Conservation (phyloP, 2,113 vertebrate species). For the Chloroceryle aenea region DNA sequence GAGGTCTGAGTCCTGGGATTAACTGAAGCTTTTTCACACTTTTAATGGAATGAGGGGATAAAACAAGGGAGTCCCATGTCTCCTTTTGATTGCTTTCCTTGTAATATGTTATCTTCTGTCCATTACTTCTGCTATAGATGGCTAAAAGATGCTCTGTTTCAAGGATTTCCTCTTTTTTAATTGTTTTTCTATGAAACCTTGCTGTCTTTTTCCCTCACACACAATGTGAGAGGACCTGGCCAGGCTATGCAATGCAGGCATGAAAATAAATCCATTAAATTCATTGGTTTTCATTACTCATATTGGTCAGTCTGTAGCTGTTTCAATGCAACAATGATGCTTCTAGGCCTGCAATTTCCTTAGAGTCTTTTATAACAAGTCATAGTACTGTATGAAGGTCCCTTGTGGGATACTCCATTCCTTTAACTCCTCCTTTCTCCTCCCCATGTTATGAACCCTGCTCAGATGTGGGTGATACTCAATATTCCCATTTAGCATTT, state of each 20-base stretch:
- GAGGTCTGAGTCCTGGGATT: neutral
- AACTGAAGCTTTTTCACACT: neutral
- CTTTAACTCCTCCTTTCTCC: neutral
- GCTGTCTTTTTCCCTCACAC: neutral
- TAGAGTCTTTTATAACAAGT: neutral
- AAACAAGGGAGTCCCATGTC: neutral
- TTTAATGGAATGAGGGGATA: neutral
- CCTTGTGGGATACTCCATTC: neutral
- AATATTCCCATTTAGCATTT: neutral
- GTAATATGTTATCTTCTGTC: neutral
- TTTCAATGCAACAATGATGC: neutral
- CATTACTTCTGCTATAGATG: neutral
- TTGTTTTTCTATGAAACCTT: neutral
- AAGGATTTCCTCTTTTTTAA: neutral
- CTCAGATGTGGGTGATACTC: neutral
- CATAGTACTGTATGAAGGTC: neutral
- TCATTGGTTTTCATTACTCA: neutral
- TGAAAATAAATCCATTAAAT: neutral
- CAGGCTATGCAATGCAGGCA: neutral
- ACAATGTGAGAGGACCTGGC: neutral
- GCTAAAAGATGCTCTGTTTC: neutral
- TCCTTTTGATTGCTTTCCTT: neutral
- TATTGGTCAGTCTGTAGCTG: neutral
- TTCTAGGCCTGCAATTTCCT: neutral
- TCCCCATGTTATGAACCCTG: neutral